Percentiles rank a stretch among this genome's conserved stretches.
phyloP scores from a whole-genome alignment of 2,797 vertebrate species.

The Esox masquinongy region DNA sequence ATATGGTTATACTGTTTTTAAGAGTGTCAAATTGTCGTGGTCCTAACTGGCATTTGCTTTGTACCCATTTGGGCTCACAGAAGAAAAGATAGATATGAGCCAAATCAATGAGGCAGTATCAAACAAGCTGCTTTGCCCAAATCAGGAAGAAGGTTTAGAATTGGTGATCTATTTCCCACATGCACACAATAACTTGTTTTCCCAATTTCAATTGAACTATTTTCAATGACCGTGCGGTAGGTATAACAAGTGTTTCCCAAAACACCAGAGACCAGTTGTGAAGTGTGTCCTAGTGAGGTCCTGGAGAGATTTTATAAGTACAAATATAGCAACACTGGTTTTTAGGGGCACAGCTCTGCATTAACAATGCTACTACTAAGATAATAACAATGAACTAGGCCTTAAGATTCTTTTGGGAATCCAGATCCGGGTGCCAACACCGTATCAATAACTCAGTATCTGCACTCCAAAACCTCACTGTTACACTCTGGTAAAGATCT shows the following conservation, averaged over 20 bases:
- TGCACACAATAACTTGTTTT: too few species aligned
- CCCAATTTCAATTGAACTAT: too few species aligned
- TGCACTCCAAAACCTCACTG: background rate
- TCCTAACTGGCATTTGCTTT: background rate
- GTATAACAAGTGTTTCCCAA: too few species aligned
- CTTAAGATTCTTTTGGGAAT: too few species aligned
- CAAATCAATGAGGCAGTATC: background rate
- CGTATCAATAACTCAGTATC: background rate
- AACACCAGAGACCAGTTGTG: too few species aligned
- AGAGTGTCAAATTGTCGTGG: background rate
- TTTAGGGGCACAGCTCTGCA: background rate
- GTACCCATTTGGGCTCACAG: background rate
- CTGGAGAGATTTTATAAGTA: too few species aligned
- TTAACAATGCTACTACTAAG: background rate
- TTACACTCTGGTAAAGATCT: background rate
- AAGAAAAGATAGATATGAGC: background rate
- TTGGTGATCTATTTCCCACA: background rate
- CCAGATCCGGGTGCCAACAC: background rate
- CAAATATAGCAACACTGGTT: too few species aligned
- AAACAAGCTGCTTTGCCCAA: background rate
- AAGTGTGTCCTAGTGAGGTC: too few species aligned
- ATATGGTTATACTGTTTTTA: background rate
- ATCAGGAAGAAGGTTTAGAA: background rate
- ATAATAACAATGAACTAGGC: too few species aligned
- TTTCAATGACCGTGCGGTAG: too few species aligned